Percentiles rank a stretch among this genome's conserved stretches.
Evolutionary conservation across 2,113 vertebrate genomes (phyloP).

Genomic region (Gallinago undulata): DNA sequence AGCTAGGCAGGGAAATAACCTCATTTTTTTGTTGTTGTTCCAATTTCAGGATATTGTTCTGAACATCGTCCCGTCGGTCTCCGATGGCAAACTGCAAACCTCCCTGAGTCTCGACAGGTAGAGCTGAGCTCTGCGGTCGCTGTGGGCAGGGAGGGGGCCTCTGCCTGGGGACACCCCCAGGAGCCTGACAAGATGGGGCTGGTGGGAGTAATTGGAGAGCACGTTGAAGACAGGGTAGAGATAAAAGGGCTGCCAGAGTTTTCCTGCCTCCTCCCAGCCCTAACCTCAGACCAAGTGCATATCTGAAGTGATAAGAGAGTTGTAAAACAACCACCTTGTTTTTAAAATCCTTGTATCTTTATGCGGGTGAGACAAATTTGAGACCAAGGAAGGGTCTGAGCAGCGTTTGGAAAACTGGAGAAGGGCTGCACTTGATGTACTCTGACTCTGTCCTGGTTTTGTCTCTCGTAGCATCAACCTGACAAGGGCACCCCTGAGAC

Average conservation of each 20-base stretch:
- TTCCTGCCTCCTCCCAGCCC: neutral
- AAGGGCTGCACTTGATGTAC: neutral
- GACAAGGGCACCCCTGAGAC: neutral
- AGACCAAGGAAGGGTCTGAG: neutral
- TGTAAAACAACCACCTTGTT: neutral
- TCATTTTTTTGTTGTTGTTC: neutral
- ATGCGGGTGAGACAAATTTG: neutral
- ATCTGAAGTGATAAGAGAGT: neutral
- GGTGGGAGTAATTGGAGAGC: rapidly evolving
- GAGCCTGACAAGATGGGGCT: neutral
- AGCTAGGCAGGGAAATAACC: neutral
- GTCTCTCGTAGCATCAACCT: slow-evolving; percentile 38
- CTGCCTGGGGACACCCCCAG: neutral
- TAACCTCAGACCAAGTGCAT: rapidly evolving
- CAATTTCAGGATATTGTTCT: slow-evolving; percentile 56
- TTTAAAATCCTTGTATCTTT: neutral
- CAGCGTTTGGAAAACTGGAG: neutral
- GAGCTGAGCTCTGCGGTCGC: rapidly evolving
- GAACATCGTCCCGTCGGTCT: slow-evolving; percentile 5
- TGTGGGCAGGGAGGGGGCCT: neutral
- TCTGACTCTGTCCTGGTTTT: neutral
- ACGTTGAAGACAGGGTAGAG: rapidly evolving
- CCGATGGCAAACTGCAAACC: neutral
- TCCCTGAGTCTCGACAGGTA: slow-evolving; percentile 69
- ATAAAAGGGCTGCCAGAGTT: neutral